Base-by-base conservation (phyloP, 2,113 vertebrate genomes). In the Chelonoidis abingdonii region DNA sequence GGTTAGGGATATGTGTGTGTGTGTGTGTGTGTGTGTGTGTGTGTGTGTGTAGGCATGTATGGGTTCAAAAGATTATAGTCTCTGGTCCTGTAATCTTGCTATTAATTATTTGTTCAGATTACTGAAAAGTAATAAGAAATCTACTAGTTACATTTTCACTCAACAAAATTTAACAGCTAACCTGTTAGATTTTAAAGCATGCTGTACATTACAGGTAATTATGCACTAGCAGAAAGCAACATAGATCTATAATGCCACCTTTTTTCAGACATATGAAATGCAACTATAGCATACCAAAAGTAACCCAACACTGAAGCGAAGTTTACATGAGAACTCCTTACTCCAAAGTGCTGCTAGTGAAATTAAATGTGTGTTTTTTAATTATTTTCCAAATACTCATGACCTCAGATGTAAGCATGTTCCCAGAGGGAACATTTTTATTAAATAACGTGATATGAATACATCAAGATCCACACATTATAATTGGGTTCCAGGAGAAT, bases 201-300 rank as follows among this genome's bases (percentile, higher is more conserved):
- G n/a, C 50, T 97, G 38, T 78, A 92, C 49, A 89, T 88, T 41
- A 81, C 90, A 96, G 95, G 94, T 95, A 96, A 89, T 79, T 93
- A 87, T 65, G 84, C 88, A 94, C 87, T 79, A 87, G 59, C 13
- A 14, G 82, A 95, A 91, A 41, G 88, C 94, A 97, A 89, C 44
- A 93, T 97, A 97, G 97, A 97, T 96, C 96, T 97, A 95, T 95
- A 97, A 97, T 97, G 97, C 96, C 97, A 97, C 97, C 97, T 97
- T 95, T 97, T 97, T 97, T 97, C 96, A 96, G 96, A 95, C 92
- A 59, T 94, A 97, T 97, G 96, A 97, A 97, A 96, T 97, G 96
- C 97, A 97, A 91, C 97, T 92, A 81, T 80, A 56, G 24, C 80
- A 89, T 1, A 5, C 80, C 88, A 89, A 75, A 95, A 95, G 81